Evolutionary conservation across 2,888 invertebrate genomes (phyloP), one percentile per base, ranked within the genome.

Genomic region (Lasioglossum pauxillum): DNA sequence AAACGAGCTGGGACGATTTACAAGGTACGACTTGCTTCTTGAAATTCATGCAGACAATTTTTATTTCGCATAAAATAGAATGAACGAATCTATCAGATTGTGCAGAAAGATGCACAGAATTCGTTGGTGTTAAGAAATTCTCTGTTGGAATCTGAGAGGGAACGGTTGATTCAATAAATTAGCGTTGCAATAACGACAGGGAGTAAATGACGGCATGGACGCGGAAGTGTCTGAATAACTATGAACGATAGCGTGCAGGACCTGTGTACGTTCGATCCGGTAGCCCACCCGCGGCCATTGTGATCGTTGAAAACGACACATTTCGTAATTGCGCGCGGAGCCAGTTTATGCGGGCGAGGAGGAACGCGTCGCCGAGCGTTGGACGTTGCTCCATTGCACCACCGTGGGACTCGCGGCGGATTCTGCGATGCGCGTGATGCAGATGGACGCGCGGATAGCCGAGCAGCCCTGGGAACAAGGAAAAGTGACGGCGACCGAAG

Each of bases 261-360:
- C 27, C 72, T 38, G 53, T 60, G 60, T 1, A 60, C 5, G 60
- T 60, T 60, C 60, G 60, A 27, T 60, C 60, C 27, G 0, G 27
- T 31, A 27, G 16, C 27, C 10, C 44, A 74, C 53, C 44, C 76
- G 76, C 79, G 71, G 44, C 69, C 82, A 86, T 90, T 88, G 90
- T 88, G 31, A 31, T 78, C 75, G 75, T 78, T 83, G 90, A 90
- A 90, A 88, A 86, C 88, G 89, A 82, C 90, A 81, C 90, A 88
- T 89, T 84, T 90, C 90, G 90, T 86, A 89, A 89, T 89, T 89
- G 86, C 82, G 67, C 31, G 49, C 31, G 57, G 57, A 72, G 77
- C 85, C 82, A 75, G 90, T 79, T 82, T 78, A 82, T 77, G 85
- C 78, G 71, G 82, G 80, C 71, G 82, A 84, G 85, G 84, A 80